Conservation (phyloP, 2,113 vertebrate species). For the rabbit (Oryctolagus cuniculus) region DNA sequence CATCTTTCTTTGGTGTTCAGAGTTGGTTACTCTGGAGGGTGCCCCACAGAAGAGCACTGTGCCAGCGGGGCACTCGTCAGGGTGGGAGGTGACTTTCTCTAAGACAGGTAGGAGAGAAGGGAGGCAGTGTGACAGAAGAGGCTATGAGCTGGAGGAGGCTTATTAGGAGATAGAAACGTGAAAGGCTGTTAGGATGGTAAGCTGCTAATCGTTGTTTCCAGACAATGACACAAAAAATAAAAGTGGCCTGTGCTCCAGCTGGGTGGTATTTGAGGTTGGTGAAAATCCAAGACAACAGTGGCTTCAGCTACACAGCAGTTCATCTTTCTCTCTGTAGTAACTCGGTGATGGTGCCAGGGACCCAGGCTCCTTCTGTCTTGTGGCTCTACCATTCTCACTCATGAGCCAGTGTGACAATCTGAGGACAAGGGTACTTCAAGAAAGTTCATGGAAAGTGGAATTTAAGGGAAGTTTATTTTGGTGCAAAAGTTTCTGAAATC, state of each 20-base stretch:
- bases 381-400: not conserved
- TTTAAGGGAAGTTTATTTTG: no score
- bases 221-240: not conserved
- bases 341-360: not conserved
- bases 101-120: no score
- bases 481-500: no score
- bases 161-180: not conserved
- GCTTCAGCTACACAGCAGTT: not conserved
- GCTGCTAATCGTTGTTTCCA: not conserved
- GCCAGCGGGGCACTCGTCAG: not conserved
- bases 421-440: not conserved
- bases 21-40: not conserved
- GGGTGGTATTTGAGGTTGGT: not conserved
- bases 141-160: not conserved
- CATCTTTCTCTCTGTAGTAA: not conserved
- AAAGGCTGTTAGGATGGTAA: not conserved
- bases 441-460: no score
- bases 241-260: not conserved
- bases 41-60: not conserved
- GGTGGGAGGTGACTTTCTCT: not conserved
- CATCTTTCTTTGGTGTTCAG: not conserved
- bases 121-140: not conserved
- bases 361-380: not conserved
- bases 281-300: not conserved
- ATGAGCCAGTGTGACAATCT: fast-evolving